These are phyloP conservation scores for Megathymus violae DNA, from an alignment of 1,140 invertebrate species.

Conservation along the genomic window DNA sequence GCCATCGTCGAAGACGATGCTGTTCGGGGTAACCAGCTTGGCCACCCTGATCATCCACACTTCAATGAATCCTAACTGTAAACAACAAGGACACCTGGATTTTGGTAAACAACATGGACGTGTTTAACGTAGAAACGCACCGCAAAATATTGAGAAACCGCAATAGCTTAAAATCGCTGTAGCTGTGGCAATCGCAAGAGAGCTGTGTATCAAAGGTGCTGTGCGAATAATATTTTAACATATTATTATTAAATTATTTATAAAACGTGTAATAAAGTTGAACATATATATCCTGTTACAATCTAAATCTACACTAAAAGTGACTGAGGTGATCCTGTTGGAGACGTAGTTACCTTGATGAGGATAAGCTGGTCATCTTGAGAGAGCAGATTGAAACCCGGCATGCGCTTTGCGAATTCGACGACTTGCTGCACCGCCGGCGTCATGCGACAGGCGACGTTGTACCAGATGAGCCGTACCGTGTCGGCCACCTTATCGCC, in stretches of 20 bases:
- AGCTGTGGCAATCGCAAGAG: not conserved
- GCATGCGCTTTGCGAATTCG: slow-evolving; percentile 96
- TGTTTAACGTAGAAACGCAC: not conserved
- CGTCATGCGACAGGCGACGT: slow-evolving; percentile 90
- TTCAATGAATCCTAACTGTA: slow-evolving; percentile 94
- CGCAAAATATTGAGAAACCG: not conserved
- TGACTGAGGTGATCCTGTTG: not conserved
- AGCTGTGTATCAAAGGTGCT: not conserved
- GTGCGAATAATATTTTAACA: not conserved
- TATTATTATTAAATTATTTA: too few species aligned
- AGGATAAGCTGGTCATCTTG: slow-evolving; percentile 97
- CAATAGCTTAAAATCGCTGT: not conserved
- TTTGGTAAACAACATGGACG: slow-evolving; percentile 6
- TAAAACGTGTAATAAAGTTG: too few species aligned
- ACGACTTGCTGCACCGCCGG: slow-evolving; percentile 96
- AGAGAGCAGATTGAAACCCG: slow-evolving; percentile 93
- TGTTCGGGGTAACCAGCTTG: slow-evolving; percentile 91
- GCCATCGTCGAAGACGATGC: slow-evolving; percentile 96
- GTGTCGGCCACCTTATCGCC: slow-evolving; percentile 34
- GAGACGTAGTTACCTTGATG: slow-evolving; percentile 89
- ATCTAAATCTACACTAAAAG: too few species aligned
- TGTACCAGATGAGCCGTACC: slow-evolving; percentile 85
- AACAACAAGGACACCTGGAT: slow-evolving; percentile 45
- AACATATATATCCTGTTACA: too few species aligned
- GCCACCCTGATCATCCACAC: slow-evolving; percentile 96